phyloP scores from a whole-genome alignment of 2,888 invertebrate genomes.

The Beris morrisii region DNA sequence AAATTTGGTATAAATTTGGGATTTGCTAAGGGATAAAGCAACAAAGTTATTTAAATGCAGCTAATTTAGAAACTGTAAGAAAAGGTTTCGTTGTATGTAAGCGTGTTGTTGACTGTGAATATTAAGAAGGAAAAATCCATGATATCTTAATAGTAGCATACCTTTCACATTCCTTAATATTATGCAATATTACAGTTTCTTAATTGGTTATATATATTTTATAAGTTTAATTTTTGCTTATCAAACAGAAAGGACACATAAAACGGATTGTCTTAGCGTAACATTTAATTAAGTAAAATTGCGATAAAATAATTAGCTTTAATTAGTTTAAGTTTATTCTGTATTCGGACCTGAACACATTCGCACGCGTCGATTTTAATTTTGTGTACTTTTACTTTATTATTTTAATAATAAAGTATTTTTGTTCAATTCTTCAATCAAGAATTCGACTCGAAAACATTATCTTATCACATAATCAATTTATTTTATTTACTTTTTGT shows the following conservation, averaged over 20 bases:
- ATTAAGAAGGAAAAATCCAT: too few species aligned
- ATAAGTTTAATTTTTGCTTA: background rate
- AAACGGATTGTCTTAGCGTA: conserved; percentile 12
- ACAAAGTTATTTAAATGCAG: too few species aligned
- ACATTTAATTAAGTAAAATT: background rate
- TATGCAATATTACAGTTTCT: conserved; percentile 24
- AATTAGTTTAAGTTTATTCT: background rate
- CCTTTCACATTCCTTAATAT: conserved; percentile 18
- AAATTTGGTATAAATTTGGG: too few species aligned
- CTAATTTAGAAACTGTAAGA: too few species aligned
- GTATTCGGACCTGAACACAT: conserved; percentile 15
- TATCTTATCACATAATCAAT: conserved; percentile 8
- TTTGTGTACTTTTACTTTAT: background rate
- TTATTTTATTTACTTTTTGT: background rate
- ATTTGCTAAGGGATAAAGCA: too few species aligned
- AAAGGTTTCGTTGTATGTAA: too few species aligned
- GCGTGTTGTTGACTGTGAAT: too few species aligned
- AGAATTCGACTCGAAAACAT: background rate
- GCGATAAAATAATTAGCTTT: background rate
- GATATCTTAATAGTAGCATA: conserved; percentile 3
- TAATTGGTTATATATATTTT: background rate
- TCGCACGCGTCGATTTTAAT: background rate
- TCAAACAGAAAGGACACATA: background rate
- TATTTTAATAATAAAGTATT: too few species aligned
- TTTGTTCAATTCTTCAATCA: background rate